A percentile compares a stretch with the other conserved stretches of the same genome.
These are phyloP conservation scores for Lamellibrachia satsuma DNA, from an alignment of 2,888 invertebrate species.

Conservation along the genomic window DNA sequence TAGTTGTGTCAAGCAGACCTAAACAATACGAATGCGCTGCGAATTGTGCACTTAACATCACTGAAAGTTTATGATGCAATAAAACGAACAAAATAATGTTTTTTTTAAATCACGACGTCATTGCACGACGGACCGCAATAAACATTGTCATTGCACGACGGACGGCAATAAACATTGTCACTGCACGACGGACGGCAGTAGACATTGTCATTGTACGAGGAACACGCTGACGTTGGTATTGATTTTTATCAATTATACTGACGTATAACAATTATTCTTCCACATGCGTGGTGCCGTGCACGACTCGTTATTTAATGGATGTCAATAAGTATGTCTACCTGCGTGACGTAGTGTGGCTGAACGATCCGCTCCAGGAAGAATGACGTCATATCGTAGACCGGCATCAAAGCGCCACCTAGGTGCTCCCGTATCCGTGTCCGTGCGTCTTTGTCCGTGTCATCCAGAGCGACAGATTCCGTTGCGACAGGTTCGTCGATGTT, in stretches of 20 bases:
- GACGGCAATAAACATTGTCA: not conserved
- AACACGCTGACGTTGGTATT: not conserved
- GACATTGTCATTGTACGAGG: not conserved
- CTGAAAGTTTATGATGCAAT: too few species aligned
- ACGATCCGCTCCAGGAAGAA: conserved; percentile 17
- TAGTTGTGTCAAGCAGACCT: too few species aligned
- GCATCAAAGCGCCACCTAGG: conserved; percentile 21
- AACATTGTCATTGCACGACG: not conserved
- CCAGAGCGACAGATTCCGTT: not conserved
- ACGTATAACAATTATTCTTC: not conserved
- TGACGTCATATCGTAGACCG: conserved; percentile 14
- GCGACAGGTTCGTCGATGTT: not conserved
- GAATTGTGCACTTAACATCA: too few species aligned
- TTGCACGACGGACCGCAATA: not conserved
- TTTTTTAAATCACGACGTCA: not conserved
- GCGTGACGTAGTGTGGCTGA: not conserved
- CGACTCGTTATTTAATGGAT: not conserved
- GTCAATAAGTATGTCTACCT: not conserved
- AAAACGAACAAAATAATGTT: too few species aligned
- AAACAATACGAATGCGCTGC: too few species aligned
- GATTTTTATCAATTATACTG: not conserved
- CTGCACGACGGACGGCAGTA: not conserved
- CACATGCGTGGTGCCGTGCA: not conserved
- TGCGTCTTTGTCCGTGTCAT: not conserved
- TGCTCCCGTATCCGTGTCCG: not conserved